Evolutionary conservation across 2,113 vertebrate species (phyloP), one percentile per base, ranked within the genome.

Genomic region (Murina feae): DNA sequence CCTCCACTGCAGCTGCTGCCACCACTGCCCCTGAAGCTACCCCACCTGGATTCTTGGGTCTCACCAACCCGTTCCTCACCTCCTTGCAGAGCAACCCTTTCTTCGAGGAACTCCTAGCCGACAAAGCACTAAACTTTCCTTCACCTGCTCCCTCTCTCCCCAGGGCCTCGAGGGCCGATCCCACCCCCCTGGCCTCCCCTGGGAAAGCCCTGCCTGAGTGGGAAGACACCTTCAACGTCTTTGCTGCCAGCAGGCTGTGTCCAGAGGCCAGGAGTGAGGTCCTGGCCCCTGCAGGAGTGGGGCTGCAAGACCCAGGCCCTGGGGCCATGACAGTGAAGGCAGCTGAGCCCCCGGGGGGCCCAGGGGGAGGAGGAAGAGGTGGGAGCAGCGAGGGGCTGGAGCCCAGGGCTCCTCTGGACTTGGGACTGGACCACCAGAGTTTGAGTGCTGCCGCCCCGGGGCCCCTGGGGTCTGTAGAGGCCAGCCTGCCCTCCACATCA

Each of bases 111-210:
- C 97, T 99, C 97, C 94, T 98, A 92, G 98, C 98, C 89, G 96
- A 98, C 97, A 97, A 97, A 97, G 96, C 98, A 97, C 98, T 99
- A 98, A 99, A 99, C 96, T 98, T 98, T 98, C 97, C 98, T 97
- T 98, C 97, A 97, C 99, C 99, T 98, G 98, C 99, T 99, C 99
- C 97, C 98, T 99, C 98, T 99, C 98, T 99, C 98, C 99, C 99
- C 97, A 99, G 99, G 97, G 98, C 98, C 95, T 96, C 97, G 95
- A 94, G 98, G 98, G 97, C 97, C 98, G 98, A 96, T 92, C 91
- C 95, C 84, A 97, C 98, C 91, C 93, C 98, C 95, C 96, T 98
- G 96, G 99, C 97, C 30, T 94, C 30, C 8, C 95, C 91, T 18
- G 96, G 42, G 94, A 88, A 84, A 8, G 76, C 96, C 85, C 97